Evolutionary conservation across 2,113 vertebrate genomes (phyloP), one percentile per base, ranked within the genome.

Genomic region (Fregetta grallaria): DNA sequence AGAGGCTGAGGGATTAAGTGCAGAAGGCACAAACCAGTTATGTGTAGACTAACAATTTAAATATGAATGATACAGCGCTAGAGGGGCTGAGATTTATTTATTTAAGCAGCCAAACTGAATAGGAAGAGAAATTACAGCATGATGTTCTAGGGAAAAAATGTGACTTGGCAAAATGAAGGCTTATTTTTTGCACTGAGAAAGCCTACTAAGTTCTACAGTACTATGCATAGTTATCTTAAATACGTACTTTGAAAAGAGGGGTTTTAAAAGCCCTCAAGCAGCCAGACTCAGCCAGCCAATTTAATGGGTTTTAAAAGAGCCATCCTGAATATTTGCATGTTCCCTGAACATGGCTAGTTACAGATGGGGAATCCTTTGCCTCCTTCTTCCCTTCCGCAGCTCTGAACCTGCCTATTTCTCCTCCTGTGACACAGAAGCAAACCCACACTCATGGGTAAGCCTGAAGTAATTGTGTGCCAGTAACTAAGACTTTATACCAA

Each of bases 101-200:
- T 88, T 83, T 67, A 84, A 86, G 72, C 67, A 94, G 62, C 65
- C 55, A 73, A 40, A 77, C 63, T 49, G 38, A 92, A 84, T 29
- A 55, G 55, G 56, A 85, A 67, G 55, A 88, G 63, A 83, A 92
- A 50, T 10, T 74, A 30, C 27, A n/a, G 79, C 42, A 70, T 97
- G 63, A 92, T 93, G 82, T 94, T 94, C 25, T 36, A 88, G 72
- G 72, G 88, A 62, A 88, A 94, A 93, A 84, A 86, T 86, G 71
- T 77, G 72, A 17, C 58, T 83, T 90, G 63, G 82, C 79, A 76
- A 83, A 91, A 85, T 36, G 44, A 68, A 67, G 19, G 55, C 10
- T 96, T 84, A 71, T 80, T 93, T 93, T 52, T 77, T 0, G 0
- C 32, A 40, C 30, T 55, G 63, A 1, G 1, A 85, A 82, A 85